Evolutionary conservation across 2,797 vertebrate species (phyloP), one percentile per base, ranked within the genome.

Genomic region (Kryptolebias ocellatus): DNA sequence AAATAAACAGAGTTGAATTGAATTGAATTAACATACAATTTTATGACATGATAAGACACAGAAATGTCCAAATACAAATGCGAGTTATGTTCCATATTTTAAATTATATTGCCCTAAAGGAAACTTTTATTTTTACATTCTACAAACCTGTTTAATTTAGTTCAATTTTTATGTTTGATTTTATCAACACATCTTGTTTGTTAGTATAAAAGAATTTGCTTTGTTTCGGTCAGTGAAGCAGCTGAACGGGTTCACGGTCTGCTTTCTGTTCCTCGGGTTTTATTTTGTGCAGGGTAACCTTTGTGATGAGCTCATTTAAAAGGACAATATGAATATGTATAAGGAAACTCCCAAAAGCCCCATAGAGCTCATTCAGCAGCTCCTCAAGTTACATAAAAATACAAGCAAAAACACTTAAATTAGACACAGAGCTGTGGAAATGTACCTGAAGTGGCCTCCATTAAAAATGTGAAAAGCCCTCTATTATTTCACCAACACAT

Each of bases 381-480:
- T 46, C 74, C 60, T 80, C 61, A 45, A 53, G 42, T 66, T 58
- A 44, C 24, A 17, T 27, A 50, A 80, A 69, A 75, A 42, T 60
- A 79, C 60, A 70, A 60, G 53, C 6, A 71, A 55, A 77, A 56
- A 73, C 34, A 59, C 74, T 67, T 66, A 17, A 83, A 80, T 79
- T 8, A 11, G 29, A 63, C 37, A 49, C 74, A 53, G 53, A 70
- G 80, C 63, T 63, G 71, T 46, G 49, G 49, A 75, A 87, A 90
- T 81, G 86, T 67, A 83, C 27, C 71, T 90, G 76, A 90, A 92
- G 90, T 81, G 81, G 82, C 77, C 64, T 78, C 64, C 65, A 83
- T 91, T 86, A 67, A 80, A 75, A 63, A 78, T 59, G 68, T 83
- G 81, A 90, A 87, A 83, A 79, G 54, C 37, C 56, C 4, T 56